Percentiles rank a stretch among this genome's conserved stretches.
Conservation (phyloP, 2,113 vertebrate genomes). For the Muscicapa adusta region DNA sequence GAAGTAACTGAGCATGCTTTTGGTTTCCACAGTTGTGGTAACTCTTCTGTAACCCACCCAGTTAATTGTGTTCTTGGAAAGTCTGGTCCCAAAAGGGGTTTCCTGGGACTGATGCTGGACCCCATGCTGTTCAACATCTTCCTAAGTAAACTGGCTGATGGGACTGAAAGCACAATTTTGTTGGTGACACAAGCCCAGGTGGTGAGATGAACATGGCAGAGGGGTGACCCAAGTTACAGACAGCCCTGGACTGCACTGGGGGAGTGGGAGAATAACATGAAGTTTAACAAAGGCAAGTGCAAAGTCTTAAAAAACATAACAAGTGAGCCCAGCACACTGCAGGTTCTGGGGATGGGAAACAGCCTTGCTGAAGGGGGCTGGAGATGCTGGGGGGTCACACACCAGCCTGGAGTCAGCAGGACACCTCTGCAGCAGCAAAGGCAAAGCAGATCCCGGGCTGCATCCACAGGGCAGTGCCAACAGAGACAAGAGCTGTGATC, state of each 20-base stretch:
- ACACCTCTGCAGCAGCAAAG: background rate
- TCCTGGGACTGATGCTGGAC: no score
- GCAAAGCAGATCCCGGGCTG: background rate
- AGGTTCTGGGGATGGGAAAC: background rate
- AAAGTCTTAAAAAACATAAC: background rate
- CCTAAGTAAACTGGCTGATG: background rate
- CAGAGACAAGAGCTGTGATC: background rate
- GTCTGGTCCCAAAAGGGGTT: no score
- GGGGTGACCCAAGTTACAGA: background rate
- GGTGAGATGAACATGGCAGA: accelerated
- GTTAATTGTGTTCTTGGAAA: background rate
- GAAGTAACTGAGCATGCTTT: background rate
- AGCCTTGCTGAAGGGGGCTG: background rate
- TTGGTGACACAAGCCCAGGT: background rate
- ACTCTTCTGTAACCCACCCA: background rate
- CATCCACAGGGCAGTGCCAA: background rate
- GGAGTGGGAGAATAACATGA: background rate
- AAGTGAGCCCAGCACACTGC: background rate
- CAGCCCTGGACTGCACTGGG: background rate
- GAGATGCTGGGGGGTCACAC: background rate
- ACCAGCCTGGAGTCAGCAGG: background rate
- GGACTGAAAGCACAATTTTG: background rate
- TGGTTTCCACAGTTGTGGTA: background rate
- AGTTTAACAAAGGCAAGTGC: background rate
- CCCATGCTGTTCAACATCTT: background rate